A percentile compares a stretch with the other conserved stretches of the same genome.
Conservation (phyloP, 2,797 vertebrate species). For the Cyprinodon diabolis region DNA sequence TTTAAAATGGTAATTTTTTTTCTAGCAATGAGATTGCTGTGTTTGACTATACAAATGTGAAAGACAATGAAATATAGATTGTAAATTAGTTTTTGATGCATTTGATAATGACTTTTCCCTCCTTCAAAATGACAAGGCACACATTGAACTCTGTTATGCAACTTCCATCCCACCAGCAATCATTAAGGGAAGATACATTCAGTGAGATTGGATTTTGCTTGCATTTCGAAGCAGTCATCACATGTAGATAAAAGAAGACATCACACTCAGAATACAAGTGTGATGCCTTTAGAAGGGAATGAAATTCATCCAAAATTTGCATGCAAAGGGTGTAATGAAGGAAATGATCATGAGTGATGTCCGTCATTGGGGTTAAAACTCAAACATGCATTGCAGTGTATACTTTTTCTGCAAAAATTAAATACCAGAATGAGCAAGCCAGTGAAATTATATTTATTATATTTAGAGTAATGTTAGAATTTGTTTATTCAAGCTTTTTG, state of each 20-base stretch:
- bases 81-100: conserved; percentile 10
- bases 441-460: background rate
- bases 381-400: conserved; percentile 9
- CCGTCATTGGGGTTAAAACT: conserved; percentile 11
- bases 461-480: background rate
- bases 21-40: background rate
- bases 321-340: conserved; percentile 1
- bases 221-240: conserved; percentile 11
- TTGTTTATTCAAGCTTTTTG: background rate
- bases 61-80: background rate
- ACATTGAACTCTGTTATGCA: conserved; percentile 4
- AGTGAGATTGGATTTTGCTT: conserved; percentile 8
- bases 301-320: conserved; percentile 20
- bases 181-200: conserved; percentile 9
- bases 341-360: background rate
- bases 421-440: conserved; percentile 8
- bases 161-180: conserved; percentile 24
- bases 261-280: conserved; percentile 9
- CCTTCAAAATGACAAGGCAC: conserved; percentile 9
- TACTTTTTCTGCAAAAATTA: conserved; percentile 14
- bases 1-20: background rate
- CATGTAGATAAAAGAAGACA: conserved; percentile 8
- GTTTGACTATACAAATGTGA: conserved; percentile 6
- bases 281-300: conserved; percentile 11
- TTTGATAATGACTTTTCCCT: conserved; percentile 22